phyloP scores from a whole-genome alignment of 2,113 vertebrate genomes.

The Sapajus apella region DNA sequence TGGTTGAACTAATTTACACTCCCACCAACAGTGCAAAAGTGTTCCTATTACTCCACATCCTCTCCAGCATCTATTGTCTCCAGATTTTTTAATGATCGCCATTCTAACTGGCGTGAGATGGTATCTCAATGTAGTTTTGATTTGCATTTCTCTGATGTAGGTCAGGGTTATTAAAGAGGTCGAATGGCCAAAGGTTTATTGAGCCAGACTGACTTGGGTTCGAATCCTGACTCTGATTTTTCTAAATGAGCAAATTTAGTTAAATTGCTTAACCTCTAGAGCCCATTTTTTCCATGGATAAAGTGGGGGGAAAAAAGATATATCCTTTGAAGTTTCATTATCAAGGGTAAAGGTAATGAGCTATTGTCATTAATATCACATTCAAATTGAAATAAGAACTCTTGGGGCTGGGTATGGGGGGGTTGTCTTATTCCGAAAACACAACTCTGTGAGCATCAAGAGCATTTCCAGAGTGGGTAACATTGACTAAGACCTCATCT shows the following conservation, averaged over 20 bases:
- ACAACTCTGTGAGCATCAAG: neutral
- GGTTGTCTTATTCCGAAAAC: neutral
- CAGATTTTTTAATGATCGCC: too few species aligned
- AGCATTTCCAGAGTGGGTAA: neutral
- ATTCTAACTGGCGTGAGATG: too few species aligned
- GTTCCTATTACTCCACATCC: too few species aligned
- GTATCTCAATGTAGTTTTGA: too few species aligned
- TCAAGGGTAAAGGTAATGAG: neutral
- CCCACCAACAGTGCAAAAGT: too few species aligned
- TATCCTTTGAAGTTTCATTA: neutral
- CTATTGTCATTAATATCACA: neutral
- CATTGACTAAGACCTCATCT: neutral
- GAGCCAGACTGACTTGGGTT: neutral
- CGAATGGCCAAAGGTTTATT: neutral
- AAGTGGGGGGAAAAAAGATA: neutral
- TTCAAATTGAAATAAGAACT: neutral
- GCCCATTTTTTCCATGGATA: neutral
- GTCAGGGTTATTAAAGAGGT: neutral
- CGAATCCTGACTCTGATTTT: constrained; percentile 13
- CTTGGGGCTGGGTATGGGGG: neutral
- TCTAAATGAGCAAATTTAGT: neutral
- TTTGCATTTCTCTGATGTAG: neutral
- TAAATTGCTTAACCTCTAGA: neutral
- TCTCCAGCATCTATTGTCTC: too few species aligned
- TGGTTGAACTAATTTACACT: too few species aligned